Base-by-base conservation (phyloP, 1,140 invertebrate species). In the Zaprionus africanus region DNA sequence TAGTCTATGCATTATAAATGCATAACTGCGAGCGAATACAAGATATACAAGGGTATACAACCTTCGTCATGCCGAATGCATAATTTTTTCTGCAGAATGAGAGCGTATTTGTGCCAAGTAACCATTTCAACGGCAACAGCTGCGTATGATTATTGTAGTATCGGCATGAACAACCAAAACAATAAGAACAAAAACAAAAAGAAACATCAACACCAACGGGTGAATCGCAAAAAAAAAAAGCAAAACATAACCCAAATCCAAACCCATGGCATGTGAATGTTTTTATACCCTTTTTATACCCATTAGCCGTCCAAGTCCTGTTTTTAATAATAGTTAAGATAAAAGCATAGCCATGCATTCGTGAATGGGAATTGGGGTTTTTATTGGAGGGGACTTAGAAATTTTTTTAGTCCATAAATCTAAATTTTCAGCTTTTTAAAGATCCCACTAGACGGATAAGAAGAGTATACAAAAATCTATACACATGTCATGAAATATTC, bases 71-170 rank as follows among this genome's bases (percentile, higher is more conserved):
- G 2, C n/a, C n/a, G 2, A 9, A 43, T 41, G 38, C 5, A 41
- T 41, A 15, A 13, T 6, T 41, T 41, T 4, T 5, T n/a, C 38
- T 15, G 13, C 15, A n/a, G 38, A 41, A 6, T 17, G 3, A 43
- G n/a, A 43, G 53, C 51, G 9, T 62, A 5, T 49, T 58, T 58
- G 15, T 62, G 28, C 17, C 69, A 38, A 34, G 41, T 60, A 46
- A 59, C 62, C 58, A 38, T 28, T 56, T 41, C 36, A 54, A 61
- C 38, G 60, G 70, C 41, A 80, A 78, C 70, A 80, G 78, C 78
- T 80, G 78, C 75, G 61, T 64, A 69, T 74, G 76, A 80, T 78
- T 80, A 78, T 78, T 69, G 75, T 57, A 68, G 53, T 57, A 61
- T 56, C 54, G 58, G 26, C 31, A 71, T 36, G 17, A 64, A 58